Evolutionary conservation across 2,888 invertebrate genomes (phyloP).

Genomic region (Ptychoptera albimana): DNA sequence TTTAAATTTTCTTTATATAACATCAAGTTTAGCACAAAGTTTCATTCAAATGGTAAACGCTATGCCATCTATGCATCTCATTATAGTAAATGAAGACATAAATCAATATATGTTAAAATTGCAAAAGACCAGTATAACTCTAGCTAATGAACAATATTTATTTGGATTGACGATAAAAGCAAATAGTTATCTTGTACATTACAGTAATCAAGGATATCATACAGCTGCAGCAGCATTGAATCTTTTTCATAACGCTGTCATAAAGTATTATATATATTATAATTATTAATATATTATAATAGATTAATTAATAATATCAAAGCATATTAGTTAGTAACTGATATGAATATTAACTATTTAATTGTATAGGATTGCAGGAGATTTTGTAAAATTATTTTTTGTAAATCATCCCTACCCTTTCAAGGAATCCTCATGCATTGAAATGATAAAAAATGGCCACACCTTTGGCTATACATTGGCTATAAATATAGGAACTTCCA

Average conservation of each 20-base stretch:
- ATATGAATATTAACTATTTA: no score
- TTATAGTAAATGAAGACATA: neutral
- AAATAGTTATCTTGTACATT: constrained; percentile 42
- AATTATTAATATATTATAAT: no score
- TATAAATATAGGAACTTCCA: constrained; percentile 54
- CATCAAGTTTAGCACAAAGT: no score
- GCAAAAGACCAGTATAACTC: constrained; percentile 30
- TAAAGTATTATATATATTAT: no score
- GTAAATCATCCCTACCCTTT: constrained; percentile 50
- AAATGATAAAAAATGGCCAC: constrained; percentile 16
- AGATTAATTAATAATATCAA: no score
- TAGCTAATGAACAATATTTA: constrained; percentile 38
- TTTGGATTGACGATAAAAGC: constrained; percentile 36
- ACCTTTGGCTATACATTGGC: constrained; percentile 44
- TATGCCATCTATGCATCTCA: no score
- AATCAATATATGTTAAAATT: neutral
- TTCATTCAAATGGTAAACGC: no score
- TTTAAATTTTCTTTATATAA: no score
- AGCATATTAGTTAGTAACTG: no score
- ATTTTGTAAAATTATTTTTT: no score
- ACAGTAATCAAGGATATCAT: constrained; percentile 66
- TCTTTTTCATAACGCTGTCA: constrained; percentile 38
- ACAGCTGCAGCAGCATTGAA: constrained; percentile 43
- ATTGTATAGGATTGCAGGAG: no score
- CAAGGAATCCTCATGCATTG: constrained; percentile 31